Conservation (phyloP, 2,113 vertebrate genomes). For the Rhinopomastus cyanomelas region DNA sequence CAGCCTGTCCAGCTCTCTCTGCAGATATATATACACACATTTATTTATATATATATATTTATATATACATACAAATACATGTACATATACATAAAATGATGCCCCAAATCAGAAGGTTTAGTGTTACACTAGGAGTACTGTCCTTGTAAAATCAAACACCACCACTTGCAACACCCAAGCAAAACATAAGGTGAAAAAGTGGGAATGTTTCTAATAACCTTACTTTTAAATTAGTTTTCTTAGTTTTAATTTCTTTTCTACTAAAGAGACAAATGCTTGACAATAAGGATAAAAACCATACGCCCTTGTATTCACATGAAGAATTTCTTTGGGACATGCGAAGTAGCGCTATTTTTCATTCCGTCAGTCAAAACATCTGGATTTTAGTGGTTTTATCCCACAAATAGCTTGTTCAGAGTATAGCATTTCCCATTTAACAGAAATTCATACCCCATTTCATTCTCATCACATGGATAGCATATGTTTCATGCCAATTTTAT, state of each 20-base stretch:
- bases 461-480: slow-evolving; percentile 47
- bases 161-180: not conserved
- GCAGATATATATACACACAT: too few relatives aligned
- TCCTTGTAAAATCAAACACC: not conserved
- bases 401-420: slow-evolving; percentile 42
- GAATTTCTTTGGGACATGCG: not conserved
- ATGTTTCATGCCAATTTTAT: slow-evolving; percentile 50
- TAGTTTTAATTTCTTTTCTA: not conserved
- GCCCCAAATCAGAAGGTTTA: not conserved
- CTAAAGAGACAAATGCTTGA: not conserved
- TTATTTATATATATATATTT: not conserved
- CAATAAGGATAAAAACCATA: slow-evolving; percentile 7
- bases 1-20: too few relatives aligned
- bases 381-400: slow-evolving; percentile 53
- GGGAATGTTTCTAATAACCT: not conserved
- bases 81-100: not conserved
- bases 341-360: slow-evolving; percentile 40
- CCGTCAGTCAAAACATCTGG: slow-evolving; percentile 53
- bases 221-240: not conserved
- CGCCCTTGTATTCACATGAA: not conserved
- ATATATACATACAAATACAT: not conserved
- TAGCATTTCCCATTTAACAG: slow-evolving; percentile 29
- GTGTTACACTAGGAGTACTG: not conserved
- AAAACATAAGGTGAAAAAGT: not conserved
- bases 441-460: slow-evolving; percentile 45